Evolutionary conservation across 2,888 invertebrate species (phyloP).

Genomic region (Actias luna): DNA sequence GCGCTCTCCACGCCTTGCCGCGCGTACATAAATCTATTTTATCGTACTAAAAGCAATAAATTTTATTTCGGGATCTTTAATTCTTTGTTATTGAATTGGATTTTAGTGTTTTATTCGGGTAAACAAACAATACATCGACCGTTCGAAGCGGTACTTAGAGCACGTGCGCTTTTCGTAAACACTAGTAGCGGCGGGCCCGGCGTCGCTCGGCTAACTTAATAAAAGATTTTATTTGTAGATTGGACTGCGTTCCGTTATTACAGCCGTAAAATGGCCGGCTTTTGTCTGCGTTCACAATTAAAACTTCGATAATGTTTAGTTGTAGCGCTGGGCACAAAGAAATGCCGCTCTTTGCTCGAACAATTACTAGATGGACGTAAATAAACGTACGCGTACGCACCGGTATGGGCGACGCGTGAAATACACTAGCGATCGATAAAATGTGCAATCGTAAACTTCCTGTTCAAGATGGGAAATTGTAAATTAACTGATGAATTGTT

Average conservation of each 20-base stretch:
- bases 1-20: conserved; percentile 38
- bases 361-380: conserved; percentile 67
- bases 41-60: conserved; percentile 79
- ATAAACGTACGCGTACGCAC: conserved; percentile 50
- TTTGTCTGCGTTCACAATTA: conserved; percentile 77
- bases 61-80: conserved; percentile 82
- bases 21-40: conserved; percentile 80
- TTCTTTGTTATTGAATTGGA: conserved; percentile 82
- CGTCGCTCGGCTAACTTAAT: conserved; percentile 64
- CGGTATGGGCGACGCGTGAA: conserved; percentile 46
- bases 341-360: conserved; percentile 70
- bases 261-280: conserved; percentile 62
- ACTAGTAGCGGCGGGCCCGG: conserved; percentile 57
- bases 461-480: conserved; percentile 70
- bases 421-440: conserved; percentile 74
- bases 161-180: conserved; percentile 72
- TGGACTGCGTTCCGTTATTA: conserved; percentile 57
- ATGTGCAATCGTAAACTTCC: conserved; percentile 78
- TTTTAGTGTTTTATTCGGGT: conserved; percentile 82
- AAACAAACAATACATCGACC: conserved; percentile 80
- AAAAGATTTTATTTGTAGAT: conserved; percentile 76
- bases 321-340: conserved; percentile 66
- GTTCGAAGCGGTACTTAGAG: conserved; percentile 70
- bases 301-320: conserved; percentile 75
- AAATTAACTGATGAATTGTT: conserved; percentile 73